phyloP scores from a whole-genome alignment of 1,140 invertebrate species.

The Teleopsis dalmanni region DNA sequence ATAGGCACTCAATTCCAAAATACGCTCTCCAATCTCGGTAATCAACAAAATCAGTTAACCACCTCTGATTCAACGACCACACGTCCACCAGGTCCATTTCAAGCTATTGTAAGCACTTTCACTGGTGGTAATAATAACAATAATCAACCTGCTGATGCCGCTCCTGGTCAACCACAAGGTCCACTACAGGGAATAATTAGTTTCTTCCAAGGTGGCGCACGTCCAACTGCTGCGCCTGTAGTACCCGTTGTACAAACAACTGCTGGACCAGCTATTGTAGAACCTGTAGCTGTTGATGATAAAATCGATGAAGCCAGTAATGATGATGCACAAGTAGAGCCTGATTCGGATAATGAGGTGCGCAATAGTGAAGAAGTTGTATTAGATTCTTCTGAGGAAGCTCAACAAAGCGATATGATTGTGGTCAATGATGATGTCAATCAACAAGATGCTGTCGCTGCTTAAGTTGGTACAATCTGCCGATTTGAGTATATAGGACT shows the following conservation, averaged over 20 bases:
- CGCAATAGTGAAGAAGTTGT: slow-evolving; percentile 28
- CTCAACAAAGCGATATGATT: slow-evolving; percentile 14
- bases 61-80: slow-evolving; percentile 25
- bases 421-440: slow-evolving; percentile 33
- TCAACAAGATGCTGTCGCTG: neutral
- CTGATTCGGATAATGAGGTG: slow-evolving; percentile 20
- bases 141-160: slow-evolving; percentile 15
- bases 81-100: slow-evolving; percentile 35
- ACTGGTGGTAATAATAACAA: slow-evolving; percentile 25
- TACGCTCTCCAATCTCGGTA: slow-evolving; percentile 26
- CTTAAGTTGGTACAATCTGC: neutral
- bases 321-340: slow-evolving; percentile 9
- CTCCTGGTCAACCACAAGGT: slow-evolving; percentile 10
- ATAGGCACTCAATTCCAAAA: slow-evolving; percentile 38
- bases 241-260: slow-evolving; percentile 7
- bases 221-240: slow-evolving; percentile 22
- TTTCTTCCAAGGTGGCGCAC: slow-evolving; percentile 37
- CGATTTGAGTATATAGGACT: neutral
- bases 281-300: slow-evolving; percentile 18
- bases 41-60: slow-evolving; percentile 16
- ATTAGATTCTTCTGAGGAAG: slow-evolving; percentile 12
- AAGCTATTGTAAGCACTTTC: slow-evolving; percentile 33
- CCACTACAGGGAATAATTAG: slow-evolving; percentile 34
- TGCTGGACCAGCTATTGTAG: slow-evolving; percentile 7
- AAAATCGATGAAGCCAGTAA: slow-evolving; percentile 21